Base-by-base conservation (phyloP, 92 coral and sea anemone species). In the Heliopora coerulea region DNA sequence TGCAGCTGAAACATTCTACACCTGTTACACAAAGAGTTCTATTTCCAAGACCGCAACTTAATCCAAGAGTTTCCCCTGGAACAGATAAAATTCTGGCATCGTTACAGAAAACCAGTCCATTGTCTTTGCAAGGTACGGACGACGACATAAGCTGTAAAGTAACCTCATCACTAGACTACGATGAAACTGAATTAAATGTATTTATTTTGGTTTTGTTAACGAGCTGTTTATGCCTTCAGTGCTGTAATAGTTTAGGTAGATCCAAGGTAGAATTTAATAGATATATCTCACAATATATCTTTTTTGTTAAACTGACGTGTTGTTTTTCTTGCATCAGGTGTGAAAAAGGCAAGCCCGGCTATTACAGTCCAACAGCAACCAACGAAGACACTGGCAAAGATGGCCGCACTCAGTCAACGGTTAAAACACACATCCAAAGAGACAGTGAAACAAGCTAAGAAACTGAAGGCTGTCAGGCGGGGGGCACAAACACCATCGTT, bases 391-490 rank as follows among this genome's bases (percentile, higher is more conserved):
- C 63, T 70, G 15, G 77, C 77, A 3, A 70, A 63, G 54, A 70
- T 70, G 62, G 77, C 77, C 0, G 77, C 77, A 7, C 56, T 70
- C 31, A 70, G 77, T 70, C 77, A 70, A 32, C 77, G 77, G 0
- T 23, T 95, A 88, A 95, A 95, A 66, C 99, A 95, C 79, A 87
- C 99, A 8, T 95, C 99, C 0, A 95, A 90, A 58, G 99, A 95
- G 27, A 96, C 91, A 34, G 95, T 89, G 72, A 95, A 89, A 56
- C 96, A 89, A 78, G 85, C 89, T 11, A 81, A 82, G 76, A 91
- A 89, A 79, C 65, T 89, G 60, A 95, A 88, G 63, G 81, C 77
- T 15, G 77, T 70, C 33, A 1, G 77, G n/a, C 58, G 77, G 3
- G 31, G 35, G 11, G 40, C 17, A 24, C 57, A 56, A n/a, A 9